These are phyloP conservation scores for Stercorarius parasiticus DNA, from an alignment of 2,113 vertebrate genomes.

Conservation along the genomic window DNA sequence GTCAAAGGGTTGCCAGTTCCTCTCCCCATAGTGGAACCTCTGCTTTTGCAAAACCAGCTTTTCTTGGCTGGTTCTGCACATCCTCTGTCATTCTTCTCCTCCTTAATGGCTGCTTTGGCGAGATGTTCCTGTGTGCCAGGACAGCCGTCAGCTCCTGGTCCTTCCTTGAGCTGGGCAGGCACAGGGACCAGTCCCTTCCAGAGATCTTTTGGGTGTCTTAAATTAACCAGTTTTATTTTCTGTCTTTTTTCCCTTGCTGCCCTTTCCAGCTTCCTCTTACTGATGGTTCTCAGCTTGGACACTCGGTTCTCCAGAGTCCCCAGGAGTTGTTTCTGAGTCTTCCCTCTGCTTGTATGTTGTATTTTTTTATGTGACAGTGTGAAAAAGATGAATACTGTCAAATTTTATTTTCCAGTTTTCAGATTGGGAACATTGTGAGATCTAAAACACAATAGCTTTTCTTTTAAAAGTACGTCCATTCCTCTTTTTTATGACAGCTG, in stretches of 20 bases:
- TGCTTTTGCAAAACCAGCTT: neutral
- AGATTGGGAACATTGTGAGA: neutral
- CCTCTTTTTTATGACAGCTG: neutral
- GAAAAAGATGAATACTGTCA: neutral
- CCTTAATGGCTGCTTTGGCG: neutral
- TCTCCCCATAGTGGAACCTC: accelerated
- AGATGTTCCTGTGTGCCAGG: neutral
- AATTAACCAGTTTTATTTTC: neutral
- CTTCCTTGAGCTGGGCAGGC: neutral
- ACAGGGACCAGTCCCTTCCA: neutral
- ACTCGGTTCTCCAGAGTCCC: neutral
- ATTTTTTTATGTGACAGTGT: neutral
- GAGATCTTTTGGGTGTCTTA: neutral
- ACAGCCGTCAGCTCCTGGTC: neutral
- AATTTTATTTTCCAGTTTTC: neutral
- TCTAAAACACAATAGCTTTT: neutral
- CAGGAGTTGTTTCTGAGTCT: neutral
- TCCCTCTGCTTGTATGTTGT: accelerated
- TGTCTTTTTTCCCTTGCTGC: neutral
- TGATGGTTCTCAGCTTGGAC: neutral
- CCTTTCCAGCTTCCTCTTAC: neutral
- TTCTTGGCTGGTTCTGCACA: neutral
- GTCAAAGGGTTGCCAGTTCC: neutral
- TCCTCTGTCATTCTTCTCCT: neutral
- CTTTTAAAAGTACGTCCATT: neutral